A percentile compares a stretch with the other conserved stretches of the same genome.
Conservation (phyloP, 2,888 invertebrate genomes). For the Melikaiella ostensackeni region DNA sequence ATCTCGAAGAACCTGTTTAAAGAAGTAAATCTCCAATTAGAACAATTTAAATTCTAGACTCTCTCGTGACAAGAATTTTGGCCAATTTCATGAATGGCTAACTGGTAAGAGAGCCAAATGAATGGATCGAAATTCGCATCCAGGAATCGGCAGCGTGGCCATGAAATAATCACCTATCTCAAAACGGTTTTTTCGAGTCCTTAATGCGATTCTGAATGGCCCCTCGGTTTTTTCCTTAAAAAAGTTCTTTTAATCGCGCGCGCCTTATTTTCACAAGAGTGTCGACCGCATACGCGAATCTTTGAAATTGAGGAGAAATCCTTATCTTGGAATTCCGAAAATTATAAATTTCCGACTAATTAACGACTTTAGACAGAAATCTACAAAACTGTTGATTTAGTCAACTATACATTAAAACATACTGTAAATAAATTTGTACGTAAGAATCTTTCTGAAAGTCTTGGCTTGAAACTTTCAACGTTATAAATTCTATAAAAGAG, state of each 20-base stretch:
- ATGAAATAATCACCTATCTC: neutral
- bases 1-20: conserved; percentile 23
- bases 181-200: conserved; percentile 3
- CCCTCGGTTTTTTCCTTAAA: conserved; percentile 4
- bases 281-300: conserved; percentile 6
- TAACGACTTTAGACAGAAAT: conserved; percentile 2
- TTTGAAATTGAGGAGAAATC: conserved; percentile 11
- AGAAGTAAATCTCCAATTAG: conserved; percentile 27
- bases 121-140: conserved; percentile 4
- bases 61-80: conserved; percentile 4
- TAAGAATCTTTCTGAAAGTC: too few species aligned
- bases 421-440: neutral
- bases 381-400: neutral
- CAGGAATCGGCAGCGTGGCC: neutral
- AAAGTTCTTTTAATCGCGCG: conserved; percentile 11
- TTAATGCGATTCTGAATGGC: conserved; percentile 8
- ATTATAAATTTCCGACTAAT: neutral
- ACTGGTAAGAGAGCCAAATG: neutral
- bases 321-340: conserved; percentile 3
- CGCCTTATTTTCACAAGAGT: conserved; percentile 1
- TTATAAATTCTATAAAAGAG: too few species aligned
- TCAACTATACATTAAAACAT: conserved; percentile 15
- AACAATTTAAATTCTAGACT: conserved; percentile 35
- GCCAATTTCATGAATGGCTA: conserved; percentile 26
- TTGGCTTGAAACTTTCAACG: too few species aligned